Percentiles rank a stretch among this genome's conserved stretches.
Conservation (phyloP, 2,888 invertebrate genomes). For the Arge pagana region DNA sequence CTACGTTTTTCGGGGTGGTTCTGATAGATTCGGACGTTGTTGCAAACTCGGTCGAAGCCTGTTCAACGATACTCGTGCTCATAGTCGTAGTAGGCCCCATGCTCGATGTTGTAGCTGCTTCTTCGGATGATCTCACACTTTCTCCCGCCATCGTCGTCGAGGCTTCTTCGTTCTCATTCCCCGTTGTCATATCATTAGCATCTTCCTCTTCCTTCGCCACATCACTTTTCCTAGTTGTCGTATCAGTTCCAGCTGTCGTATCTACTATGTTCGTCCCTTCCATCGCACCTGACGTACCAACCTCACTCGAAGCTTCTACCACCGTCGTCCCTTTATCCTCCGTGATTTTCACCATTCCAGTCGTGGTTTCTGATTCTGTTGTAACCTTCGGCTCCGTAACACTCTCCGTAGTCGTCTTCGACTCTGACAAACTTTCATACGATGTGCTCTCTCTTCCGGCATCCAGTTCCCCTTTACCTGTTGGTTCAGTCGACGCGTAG, state of each 20-base stretch:
- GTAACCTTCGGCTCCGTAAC: background rate
- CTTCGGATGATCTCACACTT: background rate
- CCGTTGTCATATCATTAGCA: too few relatives aligned
- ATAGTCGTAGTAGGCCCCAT: background rate
- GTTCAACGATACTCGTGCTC: background rate
- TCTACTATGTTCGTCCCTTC: too few relatives aligned
- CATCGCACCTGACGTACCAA: too few relatives aligned
- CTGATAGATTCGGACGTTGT: background rate
- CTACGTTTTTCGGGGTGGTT: background rate
- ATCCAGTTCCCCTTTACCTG: too few relatives aligned
- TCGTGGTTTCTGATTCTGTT: constrained; percentile 4
- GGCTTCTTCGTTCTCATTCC: background rate
- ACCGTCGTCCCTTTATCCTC: background rate
- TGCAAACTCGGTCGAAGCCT: background rate
- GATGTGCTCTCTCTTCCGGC: too few relatives aligned
- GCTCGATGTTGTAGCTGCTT: background rate
- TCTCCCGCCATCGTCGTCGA: background rate
- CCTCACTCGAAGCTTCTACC: too few relatives aligned
- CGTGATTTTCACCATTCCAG: constrained; percentile 11
- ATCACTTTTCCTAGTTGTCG: too few relatives aligned
- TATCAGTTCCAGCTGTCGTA: too few relatives aligned
- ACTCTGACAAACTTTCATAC: too few relatives aligned
- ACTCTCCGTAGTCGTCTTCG: too few relatives aligned
- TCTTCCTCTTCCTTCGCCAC: too few relatives aligned
- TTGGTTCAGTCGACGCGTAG: too few relatives aligned